Evolutionary conservation across 2,888 invertebrate species (phyloP).

Genomic region (Dromius quadrimaculatus): DNA sequence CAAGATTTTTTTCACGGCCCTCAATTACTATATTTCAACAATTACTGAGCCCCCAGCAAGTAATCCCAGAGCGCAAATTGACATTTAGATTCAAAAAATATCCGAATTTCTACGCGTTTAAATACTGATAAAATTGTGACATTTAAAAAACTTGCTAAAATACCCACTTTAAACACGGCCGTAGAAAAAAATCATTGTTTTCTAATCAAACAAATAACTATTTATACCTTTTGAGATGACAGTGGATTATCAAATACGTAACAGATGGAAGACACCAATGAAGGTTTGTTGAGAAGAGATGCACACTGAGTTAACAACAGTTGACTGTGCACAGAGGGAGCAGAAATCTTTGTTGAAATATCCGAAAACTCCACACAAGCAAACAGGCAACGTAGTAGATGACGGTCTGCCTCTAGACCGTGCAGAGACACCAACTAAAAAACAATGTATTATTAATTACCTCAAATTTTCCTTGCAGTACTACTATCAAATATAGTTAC

Average conservation of each 20-base stretch:
- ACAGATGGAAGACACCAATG: slow-evolving; percentile 89
- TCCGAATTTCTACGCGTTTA: too few relatives aligned
- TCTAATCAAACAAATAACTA: too few relatives aligned
- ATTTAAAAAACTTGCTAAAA: too few relatives aligned
- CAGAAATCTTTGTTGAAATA: slow-evolving; percentile 72
- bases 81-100: too few relatives aligned
- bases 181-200: too few relatives aligned
- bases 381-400: slow-evolving; percentile 94
- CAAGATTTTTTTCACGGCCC: too few relatives aligned
- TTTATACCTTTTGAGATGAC: slow-evolving; percentile 77
- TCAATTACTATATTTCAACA: too few relatives aligned
- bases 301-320: slow-evolving; percentile 83
- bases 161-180: too few relatives aligned
- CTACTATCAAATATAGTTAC: too few relatives aligned
- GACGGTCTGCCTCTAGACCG: slow-evolving; percentile 97
- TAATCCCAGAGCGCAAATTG: too few relatives aligned
- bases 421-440: slow-evolving; percentile 87
- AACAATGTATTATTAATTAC: slow-evolving; percentile 52
- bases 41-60: too few relatives aligned
- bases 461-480: not conserved
- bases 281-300: slow-evolving; percentile 85
- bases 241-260: slow-evolving; percentile 88
- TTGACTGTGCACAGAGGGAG: slow-evolving; percentile 75
- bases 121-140: too few relatives aligned
- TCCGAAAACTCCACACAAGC: slow-evolving; percentile 87